Percentiles rank a stretch among this genome's conserved stretches.
Evolutionary conservation across 2,797 vertebrate genomes (phyloP).

Genomic region (Cheirogaleus major): DNA sequence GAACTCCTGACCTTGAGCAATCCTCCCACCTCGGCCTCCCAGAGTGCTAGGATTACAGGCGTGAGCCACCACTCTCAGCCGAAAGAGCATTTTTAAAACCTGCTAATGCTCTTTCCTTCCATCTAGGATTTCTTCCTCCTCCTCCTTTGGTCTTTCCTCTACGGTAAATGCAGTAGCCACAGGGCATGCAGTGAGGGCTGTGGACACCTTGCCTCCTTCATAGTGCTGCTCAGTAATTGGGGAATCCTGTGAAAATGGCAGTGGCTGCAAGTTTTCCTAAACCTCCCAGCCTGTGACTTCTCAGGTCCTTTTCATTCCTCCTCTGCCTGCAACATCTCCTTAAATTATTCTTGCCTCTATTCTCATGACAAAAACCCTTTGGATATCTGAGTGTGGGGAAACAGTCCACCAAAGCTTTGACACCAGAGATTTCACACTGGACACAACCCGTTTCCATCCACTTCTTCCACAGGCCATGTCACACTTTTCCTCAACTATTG

Average conservation of each 20-base stretch:
- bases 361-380: background rate
- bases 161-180: background rate
- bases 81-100: background rate
- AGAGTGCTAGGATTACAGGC: no score
- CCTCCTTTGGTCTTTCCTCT: background rate
- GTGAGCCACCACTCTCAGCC: no score
- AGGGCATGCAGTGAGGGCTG: background rate
- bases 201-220: background rate
- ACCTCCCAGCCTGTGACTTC: background rate
- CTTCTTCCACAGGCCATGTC: background rate
- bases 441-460: background rate
- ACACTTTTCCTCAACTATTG: background rate
- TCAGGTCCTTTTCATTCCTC: background rate
- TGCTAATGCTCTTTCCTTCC: background rate
- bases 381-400: background rate
- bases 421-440: background rate
- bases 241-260: background rate
- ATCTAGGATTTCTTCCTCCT: background rate
- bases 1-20: no score
- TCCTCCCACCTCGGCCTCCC: no score
- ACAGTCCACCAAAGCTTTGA: background rate
- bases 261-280: background rate
- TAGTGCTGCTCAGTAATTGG: background rate
- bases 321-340: background rate
- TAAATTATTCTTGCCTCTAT: background rate